Conservation (phyloP, 1,140 invertebrate species). For the Calephelis virginiensis region DNA sequence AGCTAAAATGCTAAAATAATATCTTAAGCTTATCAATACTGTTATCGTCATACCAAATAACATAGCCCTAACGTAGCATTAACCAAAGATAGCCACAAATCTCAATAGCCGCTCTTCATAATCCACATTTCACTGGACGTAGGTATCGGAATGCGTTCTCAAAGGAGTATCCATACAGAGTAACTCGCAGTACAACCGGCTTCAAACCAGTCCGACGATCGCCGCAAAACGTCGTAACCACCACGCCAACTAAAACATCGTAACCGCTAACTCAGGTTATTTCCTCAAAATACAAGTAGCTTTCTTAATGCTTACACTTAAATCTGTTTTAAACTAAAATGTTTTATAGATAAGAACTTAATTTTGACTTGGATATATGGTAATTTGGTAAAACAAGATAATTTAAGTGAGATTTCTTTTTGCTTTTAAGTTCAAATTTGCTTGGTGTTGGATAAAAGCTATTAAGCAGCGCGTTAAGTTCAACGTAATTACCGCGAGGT, state of each 20-base stretch:
- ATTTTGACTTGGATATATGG: not conserved
- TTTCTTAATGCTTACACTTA: conserved; percentile 35
- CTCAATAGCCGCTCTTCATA: conserved; percentile 72
- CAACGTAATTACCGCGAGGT: conserved; percentile 66
- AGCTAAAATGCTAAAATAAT: no score
- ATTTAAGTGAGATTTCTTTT: not conserved
- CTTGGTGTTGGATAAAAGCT: not conserved
- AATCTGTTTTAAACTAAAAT: conserved; percentile 1
- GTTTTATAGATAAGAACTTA: conserved; percentile 21
- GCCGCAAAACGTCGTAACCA: conserved; percentile 41
- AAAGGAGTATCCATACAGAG: conserved; percentile 61
- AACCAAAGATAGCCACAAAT: conserved; percentile 41
- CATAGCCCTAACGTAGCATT: not conserved
- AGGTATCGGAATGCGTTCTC: conserved; percentile 67
- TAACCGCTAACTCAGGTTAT: conserved; percentile 68
- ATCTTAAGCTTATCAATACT: no score
- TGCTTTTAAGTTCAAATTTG: conserved; percentile 3
- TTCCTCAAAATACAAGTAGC: conserved; percentile 70
- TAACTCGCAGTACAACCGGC: conserved; percentile 67
- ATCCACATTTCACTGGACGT: conserved; percentile 60
- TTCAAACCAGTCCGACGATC: conserved; percentile 64
- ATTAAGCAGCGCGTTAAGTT: conserved; percentile 8
- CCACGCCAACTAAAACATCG: conserved; percentile 1
- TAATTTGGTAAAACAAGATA: not conserved
- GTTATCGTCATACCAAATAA: no score